Conservation (phyloP, 2,888 invertebrate genomes). For the Polia nebulosa region DNA sequence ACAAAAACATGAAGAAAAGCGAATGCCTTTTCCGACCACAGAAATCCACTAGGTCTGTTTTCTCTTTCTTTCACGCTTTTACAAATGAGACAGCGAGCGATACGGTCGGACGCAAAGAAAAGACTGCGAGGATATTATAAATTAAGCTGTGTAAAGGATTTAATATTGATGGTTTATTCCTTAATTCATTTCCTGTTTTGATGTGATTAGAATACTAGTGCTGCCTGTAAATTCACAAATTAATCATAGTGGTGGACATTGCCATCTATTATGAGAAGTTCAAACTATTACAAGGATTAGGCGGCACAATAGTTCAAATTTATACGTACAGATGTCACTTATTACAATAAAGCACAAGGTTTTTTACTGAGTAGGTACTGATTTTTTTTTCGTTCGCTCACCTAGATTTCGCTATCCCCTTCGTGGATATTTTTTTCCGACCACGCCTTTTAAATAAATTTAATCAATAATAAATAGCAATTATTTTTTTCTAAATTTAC, state of each 20-base stretch:
- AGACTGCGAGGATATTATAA: not conserved
- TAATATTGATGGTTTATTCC: not conserved
- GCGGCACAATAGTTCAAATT: not conserved
- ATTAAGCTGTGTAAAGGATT: not conserved
- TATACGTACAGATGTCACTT: constrained; percentile 28
- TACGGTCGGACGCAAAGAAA: not conserved
- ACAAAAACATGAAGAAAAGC: constrained; percentile 51
- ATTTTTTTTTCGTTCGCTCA: too few species aligned
- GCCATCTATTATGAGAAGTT: constrained; percentile 34
- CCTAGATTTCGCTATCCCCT: too few species aligned
- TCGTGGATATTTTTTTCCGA: too few species aligned
- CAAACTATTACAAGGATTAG: not conserved
- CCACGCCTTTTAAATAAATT: too few species aligned
- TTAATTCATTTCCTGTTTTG: constrained; percentile 12
- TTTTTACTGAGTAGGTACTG: not conserved
- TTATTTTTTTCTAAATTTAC: too few species aligned
- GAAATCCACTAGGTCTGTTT: constrained; percentile 35
- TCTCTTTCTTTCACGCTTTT: constrained; percentile 43
- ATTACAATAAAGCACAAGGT: not conserved
- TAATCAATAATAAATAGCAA: too few species aligned
- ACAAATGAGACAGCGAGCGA: constrained; percentile 24
- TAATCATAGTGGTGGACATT: not conserved
- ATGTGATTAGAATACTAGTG: not conserved
- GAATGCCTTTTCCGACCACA: constrained; percentile 16
- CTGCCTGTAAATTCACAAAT: not conserved